A percentile compares a stretch with the other conserved stretches of the same genome.
Evolutionary conservation across 1,140 invertebrate genomes (phyloP).

Genomic region (Solen grandis): DNA sequence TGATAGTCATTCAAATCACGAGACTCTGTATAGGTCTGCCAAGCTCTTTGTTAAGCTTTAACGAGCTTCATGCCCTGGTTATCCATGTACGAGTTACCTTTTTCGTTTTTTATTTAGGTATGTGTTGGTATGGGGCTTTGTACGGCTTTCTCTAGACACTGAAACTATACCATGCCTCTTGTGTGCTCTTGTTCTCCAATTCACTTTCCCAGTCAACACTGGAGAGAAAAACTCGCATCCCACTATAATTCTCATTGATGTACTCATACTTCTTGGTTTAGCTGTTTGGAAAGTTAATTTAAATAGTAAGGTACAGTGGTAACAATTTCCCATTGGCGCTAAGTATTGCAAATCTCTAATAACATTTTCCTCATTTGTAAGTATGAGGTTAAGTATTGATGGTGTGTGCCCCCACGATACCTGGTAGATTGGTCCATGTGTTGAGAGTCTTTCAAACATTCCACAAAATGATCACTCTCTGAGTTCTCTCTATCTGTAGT

Average conservation of each 20-base stretch:
- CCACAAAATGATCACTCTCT: not conserved
- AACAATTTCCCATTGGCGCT: constrained; percentile 16
- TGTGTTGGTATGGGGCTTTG: too few species aligned
- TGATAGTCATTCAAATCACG: too few species aligned
- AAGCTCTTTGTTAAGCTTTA: too few species aligned
- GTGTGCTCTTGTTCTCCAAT: too few species aligned
- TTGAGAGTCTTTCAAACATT: constrained; percentile 27
- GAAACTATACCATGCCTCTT: too few species aligned
- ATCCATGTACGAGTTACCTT: too few species aligned
- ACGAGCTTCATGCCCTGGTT: too few species aligned
- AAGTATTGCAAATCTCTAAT: constrained; percentile 7
- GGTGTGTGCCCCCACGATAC: constrained; percentile 13
- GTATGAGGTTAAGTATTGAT: constrained; percentile 34
- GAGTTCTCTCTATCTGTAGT: not conserved
- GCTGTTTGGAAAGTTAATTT: constrained; percentile 2
- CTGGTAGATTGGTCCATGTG: constrained; percentile 19
- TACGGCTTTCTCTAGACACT: too few species aligned
- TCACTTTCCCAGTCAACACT: too few species aligned
- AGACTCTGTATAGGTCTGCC: too few species aligned
- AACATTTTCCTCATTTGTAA: constrained; percentile 47
- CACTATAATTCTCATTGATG: constrained; percentile 11
- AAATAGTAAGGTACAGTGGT: constrained; percentile 30
- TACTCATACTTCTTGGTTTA: constrained; percentile 2
- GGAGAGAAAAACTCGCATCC: too few species aligned
- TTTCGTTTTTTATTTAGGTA: too few species aligned